A percentile compares a stretch with the other conserved stretches of the same genome.
These are phyloP conservation scores for Frieseomelitta varia DNA, from an alignment of 1,140 invertebrate genomes.

Conservation along the genomic window DNA sequence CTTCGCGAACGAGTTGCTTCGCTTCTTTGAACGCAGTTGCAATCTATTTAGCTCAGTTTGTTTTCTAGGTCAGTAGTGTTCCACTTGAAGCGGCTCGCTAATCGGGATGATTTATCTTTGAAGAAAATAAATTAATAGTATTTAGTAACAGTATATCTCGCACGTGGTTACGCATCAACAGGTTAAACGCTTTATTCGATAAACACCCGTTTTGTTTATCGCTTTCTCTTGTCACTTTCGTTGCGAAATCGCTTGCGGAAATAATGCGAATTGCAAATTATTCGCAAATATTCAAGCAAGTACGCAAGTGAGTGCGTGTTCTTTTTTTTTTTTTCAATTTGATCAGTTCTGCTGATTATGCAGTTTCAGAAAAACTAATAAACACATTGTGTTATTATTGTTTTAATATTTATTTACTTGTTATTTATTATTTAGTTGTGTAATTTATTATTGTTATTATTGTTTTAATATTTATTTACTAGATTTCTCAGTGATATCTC, in stretches of 20 bases:
- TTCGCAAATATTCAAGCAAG: background rate
- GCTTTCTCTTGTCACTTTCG: too few relatives aligned
- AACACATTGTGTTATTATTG: too few relatives aligned
- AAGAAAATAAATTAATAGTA: slow-evolving; percentile 33
- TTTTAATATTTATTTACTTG: too few relatives aligned
- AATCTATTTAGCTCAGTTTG: slow-evolving; percentile 39
- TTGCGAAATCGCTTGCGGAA: background rate
- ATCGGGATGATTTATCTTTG: slow-evolving; percentile 22
- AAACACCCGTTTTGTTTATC: background rate
- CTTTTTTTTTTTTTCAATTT: too few relatives aligned
- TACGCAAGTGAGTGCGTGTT: background rate
- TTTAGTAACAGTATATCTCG: background rate
- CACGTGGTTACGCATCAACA: background rate
- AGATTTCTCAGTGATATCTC: background rate
- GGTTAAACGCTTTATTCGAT: background rate
- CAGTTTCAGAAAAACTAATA: too few relatives aligned
- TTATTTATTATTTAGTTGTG: too few relatives aligned
- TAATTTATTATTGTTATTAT: too few relatives aligned
- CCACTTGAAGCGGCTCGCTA: slow-evolving; percentile 17
- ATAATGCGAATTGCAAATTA: background rate
- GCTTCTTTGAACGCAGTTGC: slow-evolving; percentile 20
- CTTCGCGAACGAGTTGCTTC: slow-evolving; percentile 6
- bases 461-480: too few relatives aligned
- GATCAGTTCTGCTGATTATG: background rate
- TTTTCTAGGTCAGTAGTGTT: slow-evolving; percentile 41